Conservation (phyloP, 2,888 invertebrate genomes). For the Poecilus cupreus region DNA sequence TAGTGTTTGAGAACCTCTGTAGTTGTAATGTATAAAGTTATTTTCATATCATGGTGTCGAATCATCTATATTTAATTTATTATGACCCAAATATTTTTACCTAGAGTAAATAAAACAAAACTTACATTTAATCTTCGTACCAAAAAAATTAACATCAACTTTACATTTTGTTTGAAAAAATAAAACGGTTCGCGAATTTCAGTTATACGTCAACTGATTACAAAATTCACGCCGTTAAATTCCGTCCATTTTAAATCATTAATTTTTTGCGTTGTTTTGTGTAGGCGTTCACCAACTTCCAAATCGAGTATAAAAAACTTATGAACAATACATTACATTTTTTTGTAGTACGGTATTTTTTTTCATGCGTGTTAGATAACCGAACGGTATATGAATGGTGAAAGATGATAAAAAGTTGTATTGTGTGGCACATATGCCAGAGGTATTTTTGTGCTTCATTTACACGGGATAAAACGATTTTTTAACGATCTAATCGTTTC, state of each 20-base stretch:
- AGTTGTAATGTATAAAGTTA: not conserved
- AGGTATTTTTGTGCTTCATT: constrained; percentile 8
- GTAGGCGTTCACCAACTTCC: constrained; percentile 40
- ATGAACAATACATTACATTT: constrained; percentile 46
- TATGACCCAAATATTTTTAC: not conserved
- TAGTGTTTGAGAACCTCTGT: not conserved
- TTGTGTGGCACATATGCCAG: constrained; percentile 22
- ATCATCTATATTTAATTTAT: not conserved
- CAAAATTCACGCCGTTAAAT: constrained; percentile 34
- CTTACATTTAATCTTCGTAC: not conserved
- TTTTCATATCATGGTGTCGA: not conserved
- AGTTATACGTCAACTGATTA: constrained; percentile 28
- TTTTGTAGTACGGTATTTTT: constrained; percentile 15
- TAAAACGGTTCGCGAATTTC: constrained; percentile 33
- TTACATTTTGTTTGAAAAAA: constrained; percentile 26
- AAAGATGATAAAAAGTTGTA: constrained; percentile 41
- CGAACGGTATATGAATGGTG: constrained; percentile 48
- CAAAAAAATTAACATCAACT: constrained; percentile 29
- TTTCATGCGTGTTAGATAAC: constrained; percentile 18
- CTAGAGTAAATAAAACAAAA: not conserved
- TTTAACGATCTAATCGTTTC: constrained; percentile 13
- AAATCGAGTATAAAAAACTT: constrained; percentile 1
- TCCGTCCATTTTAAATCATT: constrained; percentile 44
- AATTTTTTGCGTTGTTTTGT: constrained; percentile 35
- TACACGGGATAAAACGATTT: constrained; percentile 40